Conservation (phyloP, 2,113 vertebrate genomes). For the Zosterops japonicus region DNA sequence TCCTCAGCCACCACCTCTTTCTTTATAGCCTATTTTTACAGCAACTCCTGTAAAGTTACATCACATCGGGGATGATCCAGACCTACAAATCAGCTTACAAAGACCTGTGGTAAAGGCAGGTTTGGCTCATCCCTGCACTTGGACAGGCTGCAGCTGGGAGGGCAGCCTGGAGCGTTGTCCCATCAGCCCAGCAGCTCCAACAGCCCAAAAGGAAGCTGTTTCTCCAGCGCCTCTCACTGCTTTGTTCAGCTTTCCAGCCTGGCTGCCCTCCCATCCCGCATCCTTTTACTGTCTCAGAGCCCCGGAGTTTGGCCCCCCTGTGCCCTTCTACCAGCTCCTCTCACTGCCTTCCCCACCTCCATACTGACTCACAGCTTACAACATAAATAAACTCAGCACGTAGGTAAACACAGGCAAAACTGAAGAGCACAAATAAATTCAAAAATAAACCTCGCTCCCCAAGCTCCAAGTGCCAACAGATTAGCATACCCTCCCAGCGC, state of each 20-base stretch:
- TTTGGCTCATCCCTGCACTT: neutral
- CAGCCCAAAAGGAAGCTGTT: constrained; percentile 24
- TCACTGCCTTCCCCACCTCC: constrained; percentile 63
- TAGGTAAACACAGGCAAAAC: constrained; percentile 76
- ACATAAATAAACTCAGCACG: constrained; percentile 73
- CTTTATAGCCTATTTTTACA: constrained; percentile 52
- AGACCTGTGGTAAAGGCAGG: constrained; percentile 34
- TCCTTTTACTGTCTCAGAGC: constrained; percentile 41
- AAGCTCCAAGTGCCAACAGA: neutral
- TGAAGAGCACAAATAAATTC: constrained; percentile 75
- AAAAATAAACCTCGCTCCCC: constrained; percentile 57
- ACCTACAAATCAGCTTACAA: constrained; percentile 58
- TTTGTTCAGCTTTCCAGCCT: constrained; percentile 38
- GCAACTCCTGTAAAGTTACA: constrained; percentile 54
- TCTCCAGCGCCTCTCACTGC: neutral
- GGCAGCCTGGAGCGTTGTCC: neutral
- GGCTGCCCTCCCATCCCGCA: neutral
- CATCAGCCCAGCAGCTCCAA: neutral
- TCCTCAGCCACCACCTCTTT: constrained; percentile 1
- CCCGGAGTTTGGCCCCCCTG: neutral
- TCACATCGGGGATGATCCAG: constrained; percentile 52
- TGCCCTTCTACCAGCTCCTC: constrained; percentile 30
- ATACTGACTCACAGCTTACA: constrained; percentile 73
- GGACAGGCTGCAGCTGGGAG: constrained; percentile 10
- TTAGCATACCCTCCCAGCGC: constrained; percentile 35